Base-by-base conservation (phyloP, 2,888 invertebrate genomes). In the Aphidoletes aphidimyza region DNA sequence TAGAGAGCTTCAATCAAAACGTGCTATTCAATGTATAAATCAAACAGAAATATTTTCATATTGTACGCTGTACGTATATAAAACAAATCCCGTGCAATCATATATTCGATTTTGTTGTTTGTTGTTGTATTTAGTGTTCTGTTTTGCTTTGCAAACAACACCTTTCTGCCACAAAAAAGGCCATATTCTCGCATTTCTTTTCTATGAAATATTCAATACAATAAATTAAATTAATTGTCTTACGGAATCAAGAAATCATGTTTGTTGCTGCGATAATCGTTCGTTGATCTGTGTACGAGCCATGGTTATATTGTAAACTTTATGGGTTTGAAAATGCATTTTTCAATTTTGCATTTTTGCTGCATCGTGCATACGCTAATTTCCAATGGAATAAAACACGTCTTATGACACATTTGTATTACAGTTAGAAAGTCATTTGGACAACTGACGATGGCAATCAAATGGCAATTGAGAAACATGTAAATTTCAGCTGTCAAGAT, bases 131-230 rank as follows among this genome's bases (percentile, higher is more conserved):
- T n/a, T n/a, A n/a, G n/a, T 54, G 22, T n/a, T 54, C 22, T 54
- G 0, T 22, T 54, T 11, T 22, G 2, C n/a, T n/a, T 3, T 22
- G 22, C 54, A 54, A 22, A 5, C 47, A 47, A 6, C 19, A 47
- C 17, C 9, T 47, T 47, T 22, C 9, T 6, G 9, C 22, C 54
- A 11, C n/a, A n/a, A n/a, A n/a, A n/a, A n/a, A n/a, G n/a, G n/a
- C n/a, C n/a, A n/a, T n/a, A 39, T 39, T 11, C 22, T n/a, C 22
- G 54, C 54, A 54, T 54, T 54, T 69, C 34, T 69, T 69, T 69
- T 69, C 42, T 69, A 69, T 69, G 69, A 69, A 69, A 69, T 69
- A 69, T 69, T 69, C 69, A 69, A 69, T 69, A 34, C 30, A 69
- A 69, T 69, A 69, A 30, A 30, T 69, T 30, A 69, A 69, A 69